phyloP scores from a whole-genome alignment of 2,888 invertebrate species.

The Xestia rhomboidea region DNA sequence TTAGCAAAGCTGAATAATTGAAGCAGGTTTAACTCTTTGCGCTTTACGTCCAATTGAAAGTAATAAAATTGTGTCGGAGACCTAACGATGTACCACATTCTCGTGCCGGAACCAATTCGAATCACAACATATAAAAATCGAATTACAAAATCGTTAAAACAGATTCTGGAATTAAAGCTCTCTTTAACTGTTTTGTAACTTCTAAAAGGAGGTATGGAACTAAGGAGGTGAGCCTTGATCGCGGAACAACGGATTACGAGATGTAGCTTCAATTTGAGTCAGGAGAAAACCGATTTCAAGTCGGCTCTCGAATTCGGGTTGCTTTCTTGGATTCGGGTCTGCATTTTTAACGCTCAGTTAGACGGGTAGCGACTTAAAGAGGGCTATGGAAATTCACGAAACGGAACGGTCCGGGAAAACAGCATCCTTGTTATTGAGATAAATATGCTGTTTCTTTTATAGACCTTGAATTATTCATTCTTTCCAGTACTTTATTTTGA shows the following conservation, averaged over 20 bases:
- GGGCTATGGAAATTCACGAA: constrained; percentile 35
- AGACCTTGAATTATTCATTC: constrained; percentile 29
- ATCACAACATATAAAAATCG: constrained; percentile 11
- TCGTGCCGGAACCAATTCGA: background rate
- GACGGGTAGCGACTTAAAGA: constrained; percentile 24
- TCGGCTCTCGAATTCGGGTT: constrained; percentile 26
- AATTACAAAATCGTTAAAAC: constrained; percentile 21
- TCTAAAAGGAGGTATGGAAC: constrained; percentile 6
- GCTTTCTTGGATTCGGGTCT: constrained; percentile 46
- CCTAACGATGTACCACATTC: constrained; percentile 20
- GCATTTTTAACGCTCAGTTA: constrained; percentile 63
- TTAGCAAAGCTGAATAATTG: constrained; percentile 22
- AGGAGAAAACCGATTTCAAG: constrained; percentile 45
- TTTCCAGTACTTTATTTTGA: constrained; percentile 5
- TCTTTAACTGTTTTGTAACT: constrained; percentile 19
- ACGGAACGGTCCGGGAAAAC: constrained; percentile 16
- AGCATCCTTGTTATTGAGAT: constrained; percentile 24
- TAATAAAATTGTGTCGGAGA: constrained; percentile 24
- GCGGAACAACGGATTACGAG: constrained; percentile 19
- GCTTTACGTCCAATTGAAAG: constrained; percentile 37
- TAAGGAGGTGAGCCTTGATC: constrained; percentile 5
- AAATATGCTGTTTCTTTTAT: constrained; percentile 20
- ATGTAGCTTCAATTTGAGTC: constrained; percentile 38
- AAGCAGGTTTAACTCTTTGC: constrained; percentile 22
- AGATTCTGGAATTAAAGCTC: constrained; percentile 5